Evolutionary conservation across 92 coral and sea anemone species (phyloP), one percentile per base, ranked within the genome.

Genomic region (Parazoanthus darwini): DNA sequence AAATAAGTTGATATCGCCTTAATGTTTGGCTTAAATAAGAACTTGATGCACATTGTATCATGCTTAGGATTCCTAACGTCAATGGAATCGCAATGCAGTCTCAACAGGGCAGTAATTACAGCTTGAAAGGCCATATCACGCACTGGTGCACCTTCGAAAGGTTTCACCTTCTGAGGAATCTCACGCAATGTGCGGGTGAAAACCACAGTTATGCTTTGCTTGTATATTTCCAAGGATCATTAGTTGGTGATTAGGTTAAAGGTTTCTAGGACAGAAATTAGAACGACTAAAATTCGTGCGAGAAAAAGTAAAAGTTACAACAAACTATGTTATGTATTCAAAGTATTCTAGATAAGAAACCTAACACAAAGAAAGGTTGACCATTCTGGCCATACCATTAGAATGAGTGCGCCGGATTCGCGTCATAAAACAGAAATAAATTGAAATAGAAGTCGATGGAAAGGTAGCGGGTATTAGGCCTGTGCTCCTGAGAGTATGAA

Each of bases 291-390:
- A 68, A 44, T 70, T 83, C 25, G 6, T 43, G 18, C 13, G 6
- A 43, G 39, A 15, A 70, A 74, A 46, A 71, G n/a, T 7, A 70
- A 3, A 74, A 83, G 8, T 35, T 83, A 26, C 10, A 18, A 16
- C n/a, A 25, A 84, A 84, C 87, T 84, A 84, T 84, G 87, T 13
- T 16, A 44, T 84, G 78, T 43, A 84, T 84, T 84, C 78, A 13
- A 84, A 84, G 77, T 68, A 84, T 84, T 71, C 59, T 73, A 84
- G 78, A 84, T 68, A 84, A 84, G 67, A 83, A 83, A 71, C 22
- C 9, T 22, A 70, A 26, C 46, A 70, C 78, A 70, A 70, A 83
- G 25, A 36, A 8, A 0, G 16, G 54, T 16, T 48, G 75, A 13
- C 39, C 22, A 36, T 66, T 82, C 76, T 70, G 15, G 59, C 6